A percentile compares a stretch with the other conserved stretches of the same genome.
These are phyloP conservation scores for Nomada lathburiana DNA, from an alignment of 2,888 invertebrate species.

Conservation along the genomic window DNA sequence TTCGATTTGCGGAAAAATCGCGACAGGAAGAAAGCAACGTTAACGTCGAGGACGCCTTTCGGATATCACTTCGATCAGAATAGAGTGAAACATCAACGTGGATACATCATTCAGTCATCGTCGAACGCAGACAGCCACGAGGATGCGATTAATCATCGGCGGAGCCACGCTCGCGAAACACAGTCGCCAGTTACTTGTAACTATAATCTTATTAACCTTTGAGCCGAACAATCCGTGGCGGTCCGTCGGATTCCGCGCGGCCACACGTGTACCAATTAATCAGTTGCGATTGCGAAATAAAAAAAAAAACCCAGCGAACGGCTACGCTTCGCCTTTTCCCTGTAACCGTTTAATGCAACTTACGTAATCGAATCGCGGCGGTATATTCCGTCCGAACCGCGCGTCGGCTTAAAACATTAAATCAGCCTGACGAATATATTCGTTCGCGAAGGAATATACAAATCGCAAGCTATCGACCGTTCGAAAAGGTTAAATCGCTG, in stretches of 20 bases:
- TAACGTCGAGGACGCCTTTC: constrained; percentile 12
- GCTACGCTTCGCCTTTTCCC: background rate
- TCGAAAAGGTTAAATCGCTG: constrained; percentile 5
- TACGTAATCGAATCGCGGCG: background rate
- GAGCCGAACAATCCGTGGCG: constrained; percentile 25
- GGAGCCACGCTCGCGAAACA: background rate
- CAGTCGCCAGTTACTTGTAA: constrained; percentile 17
- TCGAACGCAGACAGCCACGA: constrained; percentile 18
- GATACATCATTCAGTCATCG: constrained; percentile 39
- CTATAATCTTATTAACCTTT: constrained; percentile 43
- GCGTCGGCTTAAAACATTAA: background rate
- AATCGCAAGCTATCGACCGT: background rate
- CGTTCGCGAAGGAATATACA: background rate
- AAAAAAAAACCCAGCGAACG: background rate
- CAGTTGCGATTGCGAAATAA: background rate
- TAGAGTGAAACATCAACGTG: constrained; percentile 41
- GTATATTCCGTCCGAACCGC: background rate
- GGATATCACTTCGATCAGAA: constrained; percentile 13
- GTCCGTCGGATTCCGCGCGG: constrained; percentile 3
- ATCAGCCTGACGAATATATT: background rate
- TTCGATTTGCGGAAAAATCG: background rate
- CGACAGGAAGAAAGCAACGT: constrained; percentile 1
- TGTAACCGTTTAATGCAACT: background rate
- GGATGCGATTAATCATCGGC: constrained; percentile 27
- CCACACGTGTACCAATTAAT: constrained; percentile 13